Conservation (phyloP, 2,797 vertebrate genomes). For the Perodicticus potto region DNA sequence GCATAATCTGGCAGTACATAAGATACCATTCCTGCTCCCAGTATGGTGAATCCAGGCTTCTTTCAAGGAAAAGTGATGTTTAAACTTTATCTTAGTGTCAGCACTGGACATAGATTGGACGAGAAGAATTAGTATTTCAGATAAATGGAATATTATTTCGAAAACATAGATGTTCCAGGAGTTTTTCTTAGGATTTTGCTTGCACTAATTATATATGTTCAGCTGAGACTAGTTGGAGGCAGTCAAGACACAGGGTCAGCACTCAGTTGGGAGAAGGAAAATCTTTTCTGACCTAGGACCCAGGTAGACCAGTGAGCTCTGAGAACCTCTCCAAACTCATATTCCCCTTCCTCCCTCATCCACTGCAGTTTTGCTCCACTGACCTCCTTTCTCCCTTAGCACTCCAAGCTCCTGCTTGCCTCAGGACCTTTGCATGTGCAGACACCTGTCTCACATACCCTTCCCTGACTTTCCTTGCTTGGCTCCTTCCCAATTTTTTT, state of each 20-base stretch:
- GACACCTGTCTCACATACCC: background rate
- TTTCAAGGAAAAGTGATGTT: background rate
- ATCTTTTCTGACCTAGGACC: background rate
- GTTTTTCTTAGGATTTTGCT: conserved; percentile 11
- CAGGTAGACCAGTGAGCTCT: background rate
- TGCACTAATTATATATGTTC: background rate
- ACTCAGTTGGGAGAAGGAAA: background rate
- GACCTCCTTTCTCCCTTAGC: background rate
- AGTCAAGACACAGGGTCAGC: background rate
- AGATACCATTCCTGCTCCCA: background rate
- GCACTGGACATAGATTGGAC: background rate
- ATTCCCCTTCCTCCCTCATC: background rate
- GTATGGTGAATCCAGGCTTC: background rate
- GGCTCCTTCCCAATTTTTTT: background rate
- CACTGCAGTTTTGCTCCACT: background rate
- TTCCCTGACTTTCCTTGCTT: background rate
- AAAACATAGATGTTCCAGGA: background rate
- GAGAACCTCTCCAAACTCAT: background rate
- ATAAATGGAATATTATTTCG: background rate
- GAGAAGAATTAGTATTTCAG: background rate
- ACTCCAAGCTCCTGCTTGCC: rapidly evolving
- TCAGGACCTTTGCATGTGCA: background rate
- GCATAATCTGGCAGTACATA: background rate
- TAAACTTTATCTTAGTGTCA: conserved; percentile 8
- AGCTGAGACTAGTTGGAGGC: background rate